phyloP scores from a whole-genome alignment of 2,113 vertebrate genomes.

The Nymphicus hollandicus region DNA sequence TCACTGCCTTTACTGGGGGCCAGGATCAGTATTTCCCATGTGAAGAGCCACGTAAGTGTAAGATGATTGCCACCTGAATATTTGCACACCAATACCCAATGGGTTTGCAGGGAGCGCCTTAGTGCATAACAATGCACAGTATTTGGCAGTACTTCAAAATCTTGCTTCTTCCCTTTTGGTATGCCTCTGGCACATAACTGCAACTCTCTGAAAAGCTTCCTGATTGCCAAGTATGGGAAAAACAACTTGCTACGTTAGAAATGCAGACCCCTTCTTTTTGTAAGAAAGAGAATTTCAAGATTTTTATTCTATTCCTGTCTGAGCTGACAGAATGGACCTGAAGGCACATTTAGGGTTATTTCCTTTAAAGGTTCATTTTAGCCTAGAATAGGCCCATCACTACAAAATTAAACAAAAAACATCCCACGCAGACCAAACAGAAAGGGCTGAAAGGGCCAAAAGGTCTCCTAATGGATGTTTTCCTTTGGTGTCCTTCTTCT shows the following conservation, averaged over 20 bases:
- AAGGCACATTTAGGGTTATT: neutral
- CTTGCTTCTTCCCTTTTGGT: slow-evolving; percentile 2
- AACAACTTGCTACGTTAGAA: neutral
- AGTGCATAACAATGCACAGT: neutral
- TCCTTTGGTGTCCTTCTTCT: neutral
- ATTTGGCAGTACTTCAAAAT: slow-evolving; percentile 31
- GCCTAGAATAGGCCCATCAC: neutral
- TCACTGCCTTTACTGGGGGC: neutral
- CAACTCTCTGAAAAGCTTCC: neutral
- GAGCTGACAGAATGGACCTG: neutral
- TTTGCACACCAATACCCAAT: neutral
- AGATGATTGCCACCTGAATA: neutral
- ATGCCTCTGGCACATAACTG: neutral
- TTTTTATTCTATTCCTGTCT: neutral
- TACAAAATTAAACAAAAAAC: slow-evolving; percentile 3
- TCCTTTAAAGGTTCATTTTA: slow-evolving; percentile 14
- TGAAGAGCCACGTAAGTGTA: neutral
- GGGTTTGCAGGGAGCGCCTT: neutral
- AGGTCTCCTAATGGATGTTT: neutral
- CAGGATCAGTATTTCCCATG: rapidly evolving
- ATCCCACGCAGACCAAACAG: neutral
- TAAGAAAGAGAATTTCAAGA: neutral
- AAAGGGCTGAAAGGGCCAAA: neutral
- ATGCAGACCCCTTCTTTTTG: slow-evolving; percentile 6
- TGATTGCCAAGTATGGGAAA: slow-evolving; percentile 17